phyloP scores from a whole-genome alignment of 2,888 invertebrate species.

The Agonopterix arenella region DNA sequence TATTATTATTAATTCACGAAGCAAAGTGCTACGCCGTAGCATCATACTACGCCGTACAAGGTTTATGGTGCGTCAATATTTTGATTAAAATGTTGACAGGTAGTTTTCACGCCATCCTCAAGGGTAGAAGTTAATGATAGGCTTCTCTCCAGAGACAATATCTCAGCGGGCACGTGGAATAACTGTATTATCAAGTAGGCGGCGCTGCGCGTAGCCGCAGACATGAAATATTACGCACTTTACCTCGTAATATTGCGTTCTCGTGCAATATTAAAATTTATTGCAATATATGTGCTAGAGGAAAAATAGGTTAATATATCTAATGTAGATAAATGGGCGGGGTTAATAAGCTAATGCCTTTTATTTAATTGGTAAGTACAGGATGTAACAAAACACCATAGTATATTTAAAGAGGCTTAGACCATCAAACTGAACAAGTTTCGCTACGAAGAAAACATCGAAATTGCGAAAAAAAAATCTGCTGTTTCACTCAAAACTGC shows the following conservation, averaged over 20 bases:
- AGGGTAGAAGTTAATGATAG: slow-evolving; percentile 19
- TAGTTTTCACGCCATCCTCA: slow-evolving; percentile 11
- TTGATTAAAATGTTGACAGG: neutral
- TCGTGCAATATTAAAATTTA: slow-evolving; percentile 74
- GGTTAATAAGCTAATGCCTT: too few relatives aligned
- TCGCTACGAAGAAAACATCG: too few relatives aligned
- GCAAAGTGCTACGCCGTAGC: too few relatives aligned
- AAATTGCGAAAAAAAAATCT: too few relatives aligned
- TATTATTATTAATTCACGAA: too few relatives aligned
- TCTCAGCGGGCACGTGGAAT: slow-evolving; percentile 41
- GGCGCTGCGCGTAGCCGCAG: slow-evolving; percentile 41
- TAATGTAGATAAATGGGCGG: too few relatives aligned
- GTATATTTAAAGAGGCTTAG: too few relatives aligned
- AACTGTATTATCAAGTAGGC: slow-evolving; percentile 57
- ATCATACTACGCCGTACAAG: too few relatives aligned
- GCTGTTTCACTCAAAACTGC: too few relatives aligned
- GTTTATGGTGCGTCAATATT: neutral
- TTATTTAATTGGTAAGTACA: too few relatives aligned
- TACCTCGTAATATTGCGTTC: slow-evolving; percentile 68
- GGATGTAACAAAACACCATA: too few relatives aligned
- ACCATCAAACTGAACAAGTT: too few relatives aligned
- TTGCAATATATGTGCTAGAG: slow-evolving; percentile 54
- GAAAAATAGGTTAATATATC: slow-evolving; percentile 40
- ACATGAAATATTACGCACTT: slow-evolving; percentile 70
- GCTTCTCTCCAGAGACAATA: slow-evolving; percentile 34